Base-by-base conservation (phyloP, 2,797 vertebrate species). In the Gallinago nigripennis region DNA sequence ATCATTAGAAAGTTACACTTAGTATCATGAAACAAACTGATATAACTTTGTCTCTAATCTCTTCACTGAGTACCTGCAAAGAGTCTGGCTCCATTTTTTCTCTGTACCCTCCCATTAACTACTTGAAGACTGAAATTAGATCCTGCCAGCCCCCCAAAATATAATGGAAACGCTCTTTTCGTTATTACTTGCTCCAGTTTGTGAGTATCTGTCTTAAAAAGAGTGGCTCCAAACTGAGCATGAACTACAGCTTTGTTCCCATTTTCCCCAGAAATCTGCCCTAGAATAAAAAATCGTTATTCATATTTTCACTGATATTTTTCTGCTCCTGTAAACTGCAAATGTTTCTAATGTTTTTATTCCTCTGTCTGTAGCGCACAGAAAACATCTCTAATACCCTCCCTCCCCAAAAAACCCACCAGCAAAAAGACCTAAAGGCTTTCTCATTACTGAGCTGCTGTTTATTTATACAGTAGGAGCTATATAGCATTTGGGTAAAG, bases 401-500 rank as follows among this genome's bases (percentile, higher is more conserved):
- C 27, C 10, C 45, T 13, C 10, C n/a, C 37, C 8, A 8, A 37
- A 88, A 73, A 85, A 43, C 0, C 1, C 12, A 41, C 15, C 1
- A 7, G 14, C 12, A 73, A 70, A 56, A 53, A 88, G 56, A 72
- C 39, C 46, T 46, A 72, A 11, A 66, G 15, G 4, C 7, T 71
- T 86, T 94, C 87, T 92, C 54, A 79, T 90, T 95, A 91, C 19
- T 83, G 51, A 86, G 14, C 20, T 81, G 15, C 30, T 91, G 45
- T 65, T 96, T 96, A 77, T 78, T 86, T 79, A 73, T 94, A 54
- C 10, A 90, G 45, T 80, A 80, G 58, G 73, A 96, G 54, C 30
- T 78, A 78, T 93, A 66, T 50, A 94, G 37, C 75, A 86, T 95
- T 96, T 97, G 84, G 27, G 30, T 87, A 77, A 97, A 95, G 66